Conservation (phyloP, 2,888 invertebrate species). For the Vannuccia rotundouncinata region DNA sequence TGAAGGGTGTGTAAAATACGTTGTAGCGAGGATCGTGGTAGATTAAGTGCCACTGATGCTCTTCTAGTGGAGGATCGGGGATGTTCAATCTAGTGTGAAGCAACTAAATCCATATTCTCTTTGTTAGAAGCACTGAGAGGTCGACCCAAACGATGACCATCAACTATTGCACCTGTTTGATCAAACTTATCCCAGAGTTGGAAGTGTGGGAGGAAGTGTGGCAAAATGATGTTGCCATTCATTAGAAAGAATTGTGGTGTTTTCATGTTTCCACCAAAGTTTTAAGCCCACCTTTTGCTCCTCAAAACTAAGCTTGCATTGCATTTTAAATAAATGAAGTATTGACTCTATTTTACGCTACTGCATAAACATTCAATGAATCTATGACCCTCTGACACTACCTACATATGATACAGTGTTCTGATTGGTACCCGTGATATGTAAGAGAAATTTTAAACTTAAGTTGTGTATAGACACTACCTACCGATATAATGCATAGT, state of each 20-base stretch:
- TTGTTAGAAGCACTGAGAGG: conserved; percentile 16
- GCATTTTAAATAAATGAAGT: conserved; percentile 17
- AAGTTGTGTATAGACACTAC: neutral
- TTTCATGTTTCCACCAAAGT: conserved; percentile 13
- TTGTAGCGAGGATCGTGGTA: neutral
- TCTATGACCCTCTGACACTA: too few relatives aligned
- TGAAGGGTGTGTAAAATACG: neutral
- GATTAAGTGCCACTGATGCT: conserved; percentile 4
- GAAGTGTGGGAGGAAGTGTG: neutral
- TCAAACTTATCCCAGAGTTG: neutral
- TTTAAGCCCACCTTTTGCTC: neutral
- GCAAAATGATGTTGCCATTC: conserved; percentile 14
- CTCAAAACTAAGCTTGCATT: neutral
- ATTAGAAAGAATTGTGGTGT: conserved; percentile 1
- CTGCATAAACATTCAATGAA: too few relatives aligned
- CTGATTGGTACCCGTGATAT: neutral
- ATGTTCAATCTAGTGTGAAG: neutral
- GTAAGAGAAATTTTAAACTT: neutral
- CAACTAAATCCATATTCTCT: neutral
- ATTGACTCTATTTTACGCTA: too few relatives aligned
- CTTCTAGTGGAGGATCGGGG: neutral
- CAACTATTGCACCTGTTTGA: too few relatives aligned
- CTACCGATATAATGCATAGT: neutral
- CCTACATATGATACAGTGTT: neutral
- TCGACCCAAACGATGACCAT: neutral